These are phyloP conservation scores for Macrosteles quadrilineatus DNA, from an alignment of 1,140 invertebrate genomes.

Conservation along the genomic window DNA sequence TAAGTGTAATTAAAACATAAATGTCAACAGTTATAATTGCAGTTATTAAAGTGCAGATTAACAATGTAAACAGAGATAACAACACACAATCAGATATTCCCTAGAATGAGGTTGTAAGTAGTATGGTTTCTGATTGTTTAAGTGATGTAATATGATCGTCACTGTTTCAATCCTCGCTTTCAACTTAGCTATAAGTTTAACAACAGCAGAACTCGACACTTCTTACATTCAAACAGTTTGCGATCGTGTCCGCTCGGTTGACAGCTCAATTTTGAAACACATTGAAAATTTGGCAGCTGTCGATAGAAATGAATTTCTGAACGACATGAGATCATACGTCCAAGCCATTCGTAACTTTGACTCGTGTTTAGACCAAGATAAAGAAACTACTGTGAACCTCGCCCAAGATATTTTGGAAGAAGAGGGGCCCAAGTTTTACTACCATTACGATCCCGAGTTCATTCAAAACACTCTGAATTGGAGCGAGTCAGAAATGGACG, in stretches of 20 bases:
- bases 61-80: too few relatives aligned
- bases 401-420: slow-evolving; percentile 5
- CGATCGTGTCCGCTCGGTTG: background rate
- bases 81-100: too few relatives aligned
- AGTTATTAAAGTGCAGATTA: too few relatives aligned
- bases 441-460: background rate
- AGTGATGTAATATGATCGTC: too few relatives aligned
- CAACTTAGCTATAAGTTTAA: too few relatives aligned
- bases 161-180: too few relatives aligned
- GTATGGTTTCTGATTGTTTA: too few relatives aligned
- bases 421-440: slow-evolving; percentile 6
- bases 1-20: too few relatives aligned
- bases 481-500: slow-evolving; percentile 7
- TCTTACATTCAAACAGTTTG: background rate
- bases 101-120: too few relatives aligned
- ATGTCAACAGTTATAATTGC: too few relatives aligned
- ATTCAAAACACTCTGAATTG: background rate
- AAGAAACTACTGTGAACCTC: background rate
- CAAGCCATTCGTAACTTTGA: background rate
- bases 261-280: background rate
- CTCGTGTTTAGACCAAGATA: background rate
- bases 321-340: background rate
- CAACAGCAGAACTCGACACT: background rate
- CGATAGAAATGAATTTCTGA: background rate
- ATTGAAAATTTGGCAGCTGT: background rate